Evolutionary conservation across 2,113 vertebrate genomes (phyloP).

Genomic region (Gallinago media): DNA sequence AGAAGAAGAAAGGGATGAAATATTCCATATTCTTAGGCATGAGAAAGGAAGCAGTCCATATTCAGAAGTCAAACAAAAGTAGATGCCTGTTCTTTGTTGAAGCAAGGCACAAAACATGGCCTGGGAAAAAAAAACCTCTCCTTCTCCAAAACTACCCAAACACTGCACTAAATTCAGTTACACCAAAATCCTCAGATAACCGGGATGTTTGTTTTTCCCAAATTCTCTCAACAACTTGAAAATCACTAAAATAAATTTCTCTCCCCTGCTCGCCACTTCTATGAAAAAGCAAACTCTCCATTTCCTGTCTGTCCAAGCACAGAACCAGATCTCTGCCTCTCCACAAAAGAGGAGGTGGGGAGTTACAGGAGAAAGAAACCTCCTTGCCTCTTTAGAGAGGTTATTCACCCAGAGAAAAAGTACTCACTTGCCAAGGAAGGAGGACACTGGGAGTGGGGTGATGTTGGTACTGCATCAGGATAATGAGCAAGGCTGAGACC

Average conservation of each 20-base stretch:
- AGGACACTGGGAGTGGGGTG: not conserved
- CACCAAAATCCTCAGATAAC: not conserved
- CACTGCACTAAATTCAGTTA: not conserved
- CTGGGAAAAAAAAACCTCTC: accelerated
- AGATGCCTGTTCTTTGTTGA: not conserved
- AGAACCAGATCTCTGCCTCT: not conserved
- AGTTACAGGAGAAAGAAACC: not conserved
- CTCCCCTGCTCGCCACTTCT: accelerated
- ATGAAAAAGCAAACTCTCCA: not conserved
- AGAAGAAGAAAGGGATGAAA: not conserved
- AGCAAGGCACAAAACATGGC: not conserved
- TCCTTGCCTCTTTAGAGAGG: not conserved
- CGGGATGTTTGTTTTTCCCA: not conserved
- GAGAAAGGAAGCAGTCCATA: not conserved
- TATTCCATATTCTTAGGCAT: not conserved
- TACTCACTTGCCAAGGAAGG: not conserved
- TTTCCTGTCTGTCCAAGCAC: not conserved
- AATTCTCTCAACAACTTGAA: not conserved
- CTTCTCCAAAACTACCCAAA: not conserved
- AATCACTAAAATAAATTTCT: not conserved
- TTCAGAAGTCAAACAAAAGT: not conserved
- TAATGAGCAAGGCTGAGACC: not conserved
- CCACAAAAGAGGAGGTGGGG: not conserved
- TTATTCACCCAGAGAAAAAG: not conserved
- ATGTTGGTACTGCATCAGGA: not conserved